Percentiles rank a stretch among this genome's conserved stretches.
Conservation (phyloP, 2,888 invertebrate genomes). For the Furcula furcula region DNA sequence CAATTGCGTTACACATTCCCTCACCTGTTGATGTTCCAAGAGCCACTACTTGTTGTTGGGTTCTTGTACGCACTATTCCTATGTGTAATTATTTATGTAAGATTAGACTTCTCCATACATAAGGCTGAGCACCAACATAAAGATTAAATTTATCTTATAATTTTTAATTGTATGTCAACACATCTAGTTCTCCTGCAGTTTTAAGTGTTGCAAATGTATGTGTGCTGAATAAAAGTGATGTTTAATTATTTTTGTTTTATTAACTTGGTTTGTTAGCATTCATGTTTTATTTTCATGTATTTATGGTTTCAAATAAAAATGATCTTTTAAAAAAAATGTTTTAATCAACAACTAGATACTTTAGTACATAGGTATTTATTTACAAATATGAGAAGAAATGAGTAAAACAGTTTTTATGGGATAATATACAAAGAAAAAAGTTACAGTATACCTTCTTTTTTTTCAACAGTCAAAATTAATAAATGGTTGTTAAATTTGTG, state of each 20-base stretch:
- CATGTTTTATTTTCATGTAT: too few relatives aligned
- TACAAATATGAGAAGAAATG: too few relatives aligned
- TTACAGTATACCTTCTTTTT: too few relatives aligned
- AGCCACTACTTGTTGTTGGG: constrained; percentile 93
- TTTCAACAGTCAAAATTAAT: too few relatives aligned
- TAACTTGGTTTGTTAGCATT: too few relatives aligned
- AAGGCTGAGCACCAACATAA: constrained; percentile 84
- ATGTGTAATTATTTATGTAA: constrained; percentile 95
- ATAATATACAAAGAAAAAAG: too few relatives aligned
- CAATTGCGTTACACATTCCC: constrained; percentile 95
- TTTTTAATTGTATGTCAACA: constrained; percentile 38
- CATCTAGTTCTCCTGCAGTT: constrained; percentile 49
- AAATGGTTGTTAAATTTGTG: too few relatives aligned
- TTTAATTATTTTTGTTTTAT: constrained; percentile 22
- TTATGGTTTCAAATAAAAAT: too few relatives aligned
- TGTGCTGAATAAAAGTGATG: constrained; percentile 50
- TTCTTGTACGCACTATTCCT: constrained; percentile 95
- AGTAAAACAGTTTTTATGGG: too few relatives aligned
- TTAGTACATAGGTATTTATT: too few relatives aligned
- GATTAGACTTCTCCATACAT: constrained; percentile 97
- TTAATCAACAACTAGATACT: too few relatives aligned
- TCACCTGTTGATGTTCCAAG: constrained; percentile 92
- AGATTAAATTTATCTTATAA: constrained; percentile 57
- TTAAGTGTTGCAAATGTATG: constrained; percentile 40
- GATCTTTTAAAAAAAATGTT: too few relatives aligned